phyloP scores from a whole-genome alignment of 1,140 invertebrate genomes.

The Zaprionus ornatus region DNA sequence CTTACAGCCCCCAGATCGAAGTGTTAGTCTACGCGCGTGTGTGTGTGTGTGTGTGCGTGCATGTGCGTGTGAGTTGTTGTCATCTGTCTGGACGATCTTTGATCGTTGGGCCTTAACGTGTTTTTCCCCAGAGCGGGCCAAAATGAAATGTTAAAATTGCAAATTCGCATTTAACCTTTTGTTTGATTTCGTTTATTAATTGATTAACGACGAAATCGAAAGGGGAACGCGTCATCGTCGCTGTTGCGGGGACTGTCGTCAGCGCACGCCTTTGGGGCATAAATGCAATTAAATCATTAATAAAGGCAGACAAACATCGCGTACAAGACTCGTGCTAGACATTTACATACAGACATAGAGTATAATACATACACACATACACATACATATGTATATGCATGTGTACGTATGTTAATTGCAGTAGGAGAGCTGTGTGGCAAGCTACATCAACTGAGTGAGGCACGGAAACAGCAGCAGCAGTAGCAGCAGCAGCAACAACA shows the following conservation, averaged over 20 bases:
- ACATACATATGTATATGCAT: constrained; percentile 14
- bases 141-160: constrained; percentile 61
- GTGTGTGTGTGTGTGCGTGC: neutral
- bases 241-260: constrained; percentile 50
- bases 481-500: constrained; percentile 5
- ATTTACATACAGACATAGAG: constrained; percentile 33
- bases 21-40: constrained; percentile 6
- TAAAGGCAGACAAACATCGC: constrained; percentile 74
- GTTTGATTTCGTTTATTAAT: constrained; percentile 74
- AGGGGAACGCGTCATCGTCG: constrained; percentile 41
- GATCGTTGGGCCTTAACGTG: constrained; percentile 28
- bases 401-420: constrained; percentile 65
- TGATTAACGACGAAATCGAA: constrained; percentile 78
- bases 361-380: constrained; percentile 25
- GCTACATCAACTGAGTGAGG: constrained; percentile 17
- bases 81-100: constrained; percentile 17
- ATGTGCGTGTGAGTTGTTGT: constrained; percentile 14
- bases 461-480: constrained; percentile 28
- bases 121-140: constrained; percentile 24
- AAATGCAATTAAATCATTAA: constrained; percentile 81
- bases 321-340: constrained; percentile 30
- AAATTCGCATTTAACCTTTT: constrained; percentile 67
- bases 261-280: constrained; percentile 67
- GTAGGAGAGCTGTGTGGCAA: constrained; percentile 58
- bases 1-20: neutral